Evolutionary conservation across 2,888 invertebrate genomes (phyloP).

Genomic region (Pristionchus japonicus): DNA sequence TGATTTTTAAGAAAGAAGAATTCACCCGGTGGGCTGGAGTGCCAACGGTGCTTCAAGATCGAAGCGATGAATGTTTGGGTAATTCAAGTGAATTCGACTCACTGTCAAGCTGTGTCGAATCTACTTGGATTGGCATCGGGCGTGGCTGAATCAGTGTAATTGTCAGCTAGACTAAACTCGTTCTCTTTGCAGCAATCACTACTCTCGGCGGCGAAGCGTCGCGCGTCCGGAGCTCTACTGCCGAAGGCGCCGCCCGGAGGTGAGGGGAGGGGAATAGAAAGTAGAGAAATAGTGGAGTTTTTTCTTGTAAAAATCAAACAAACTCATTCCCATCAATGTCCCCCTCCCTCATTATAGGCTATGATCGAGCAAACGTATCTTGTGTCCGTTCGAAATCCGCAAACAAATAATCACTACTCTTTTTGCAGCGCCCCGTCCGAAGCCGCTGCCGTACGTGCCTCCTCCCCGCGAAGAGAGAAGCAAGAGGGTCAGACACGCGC

Average conservation of each 20-base stretch:
- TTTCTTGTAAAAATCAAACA: no score
- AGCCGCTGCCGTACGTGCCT: neutral
- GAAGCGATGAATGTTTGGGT: neutral
- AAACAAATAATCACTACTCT: no score
- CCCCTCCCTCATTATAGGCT: no score
- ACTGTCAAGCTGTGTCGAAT: neutral
- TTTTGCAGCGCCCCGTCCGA: no score
- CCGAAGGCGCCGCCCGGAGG: neutral
- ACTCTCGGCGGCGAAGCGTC: neutral
- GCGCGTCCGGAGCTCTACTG: neutral
- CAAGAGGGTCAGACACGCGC: conserved; percentile 33
- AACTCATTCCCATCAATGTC: no score
- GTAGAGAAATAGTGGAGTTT: no score
- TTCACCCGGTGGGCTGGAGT: neutral
- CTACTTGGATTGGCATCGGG: neutral
- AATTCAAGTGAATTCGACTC: neutral
- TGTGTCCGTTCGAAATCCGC: no score
- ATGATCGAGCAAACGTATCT: no score
- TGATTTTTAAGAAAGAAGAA: neutral
- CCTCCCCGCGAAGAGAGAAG: conserved; percentile 24
- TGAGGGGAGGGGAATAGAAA: no score
- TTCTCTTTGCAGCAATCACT: neutral
- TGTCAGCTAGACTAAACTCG: neutral
- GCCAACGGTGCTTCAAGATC: neutral
- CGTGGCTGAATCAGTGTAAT: no score